Percentiles rank a stretch among this genome's conserved stretches.
Conservation (phyloP, 2,888 invertebrate genomes). For the Campoletis raptor region DNA sequence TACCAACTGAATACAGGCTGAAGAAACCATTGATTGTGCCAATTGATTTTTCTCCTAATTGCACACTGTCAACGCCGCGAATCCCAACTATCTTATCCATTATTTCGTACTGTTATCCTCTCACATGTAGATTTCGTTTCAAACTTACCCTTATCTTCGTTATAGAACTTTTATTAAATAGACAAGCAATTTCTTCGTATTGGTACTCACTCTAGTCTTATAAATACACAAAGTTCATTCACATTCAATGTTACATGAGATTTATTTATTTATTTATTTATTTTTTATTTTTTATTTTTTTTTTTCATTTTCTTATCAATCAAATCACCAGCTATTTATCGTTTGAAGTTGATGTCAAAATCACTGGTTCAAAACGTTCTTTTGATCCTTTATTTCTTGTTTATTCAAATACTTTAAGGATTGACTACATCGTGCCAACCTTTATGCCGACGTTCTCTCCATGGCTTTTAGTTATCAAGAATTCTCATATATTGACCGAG, state of each 20-base stretch:
- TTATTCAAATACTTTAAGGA: not conserved
- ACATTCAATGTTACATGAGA: not conserved
- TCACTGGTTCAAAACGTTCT: not conserved
- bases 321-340: not conserved
- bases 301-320: not conserved
- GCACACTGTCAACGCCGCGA: not conserved
- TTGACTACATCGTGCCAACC: not conserved
- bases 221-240: not conserved
- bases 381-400: not conserved
- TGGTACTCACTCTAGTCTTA: not conserved
- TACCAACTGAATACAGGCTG: constrained; percentile 38
- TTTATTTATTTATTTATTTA: too few relatives aligned
- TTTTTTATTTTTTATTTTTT: too few relatives aligned
- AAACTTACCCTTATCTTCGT: not conserved
- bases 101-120: not conserved
- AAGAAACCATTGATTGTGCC: not conserved
- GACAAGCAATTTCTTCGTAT: not conserved
- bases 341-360: not conserved
- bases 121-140: not conserved
- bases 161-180: not conserved
- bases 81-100: not conserved
- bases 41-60: not conserved
- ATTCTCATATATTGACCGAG: not conserved
- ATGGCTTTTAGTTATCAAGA: not conserved
- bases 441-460: not conserved